Conservation (phyloP, 2,888 invertebrate genomes). For the Ommatoiulus sabulosus region DNA sequence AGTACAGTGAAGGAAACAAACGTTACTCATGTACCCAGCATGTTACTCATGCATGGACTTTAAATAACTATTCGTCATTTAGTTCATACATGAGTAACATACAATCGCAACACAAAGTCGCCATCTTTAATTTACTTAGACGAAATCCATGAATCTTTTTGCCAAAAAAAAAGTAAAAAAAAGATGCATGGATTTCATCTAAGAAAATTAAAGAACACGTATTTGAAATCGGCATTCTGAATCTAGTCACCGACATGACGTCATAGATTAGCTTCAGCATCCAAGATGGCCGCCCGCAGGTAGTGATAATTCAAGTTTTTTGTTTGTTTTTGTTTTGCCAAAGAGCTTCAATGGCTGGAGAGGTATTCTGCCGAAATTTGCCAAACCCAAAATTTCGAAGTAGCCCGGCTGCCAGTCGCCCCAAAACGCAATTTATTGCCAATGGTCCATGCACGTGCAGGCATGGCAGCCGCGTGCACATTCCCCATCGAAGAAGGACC, state of each 20-base stretch:
- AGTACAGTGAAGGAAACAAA: no score
- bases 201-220: no score
- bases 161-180: no score
- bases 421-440: background rate
- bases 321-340: background rate
- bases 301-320: background rate
- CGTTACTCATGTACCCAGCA: no score
- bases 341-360: background rate
- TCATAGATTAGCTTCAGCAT: background rate
- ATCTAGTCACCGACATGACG: background rate
- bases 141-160: no score
- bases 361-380: background rate
- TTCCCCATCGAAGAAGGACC: background rate
- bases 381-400: background rate
- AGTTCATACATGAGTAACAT: no score
- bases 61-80: no score
- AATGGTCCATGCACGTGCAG: constrained; percentile 19
- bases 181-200: no score
- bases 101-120: no score
- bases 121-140: no score
- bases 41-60: no score
- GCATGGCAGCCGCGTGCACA: background rate
- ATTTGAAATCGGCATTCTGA: no score
- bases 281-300: constrained; percentile 31
- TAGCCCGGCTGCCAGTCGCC: background rate